Conservation (phyloP, 1,140 invertebrate genomes). For the Drosophila sturtevanti region DNA sequence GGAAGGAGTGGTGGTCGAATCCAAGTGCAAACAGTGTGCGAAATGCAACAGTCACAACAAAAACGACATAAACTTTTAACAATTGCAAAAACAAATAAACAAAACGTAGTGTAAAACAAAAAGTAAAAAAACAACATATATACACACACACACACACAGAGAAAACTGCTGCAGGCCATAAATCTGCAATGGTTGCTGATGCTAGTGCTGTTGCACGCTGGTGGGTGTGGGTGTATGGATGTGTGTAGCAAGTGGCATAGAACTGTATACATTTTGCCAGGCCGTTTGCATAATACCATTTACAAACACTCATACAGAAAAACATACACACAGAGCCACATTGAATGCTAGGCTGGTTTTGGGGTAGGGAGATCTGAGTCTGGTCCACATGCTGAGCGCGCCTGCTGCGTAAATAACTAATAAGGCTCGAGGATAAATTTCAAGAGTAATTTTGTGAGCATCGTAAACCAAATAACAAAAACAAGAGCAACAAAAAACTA, state of each 20-base stretch:
- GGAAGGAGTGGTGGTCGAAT: not conserved
- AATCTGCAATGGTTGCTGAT: conserved; percentile 60
- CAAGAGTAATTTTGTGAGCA: conserved; percentile 68
- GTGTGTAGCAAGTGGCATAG: not conserved
- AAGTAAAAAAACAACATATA: conserved; percentile 38
- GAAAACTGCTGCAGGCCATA: conserved; percentile 73
- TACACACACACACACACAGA: conserved; percentile 39
- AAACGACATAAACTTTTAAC: conserved; percentile 74
- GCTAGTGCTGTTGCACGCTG: conserved; percentile 9
- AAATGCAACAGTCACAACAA: conserved; percentile 75
- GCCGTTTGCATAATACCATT: conserved; percentile 63
- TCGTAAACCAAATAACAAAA: conserved; percentile 53
- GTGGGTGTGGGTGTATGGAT: not conserved
- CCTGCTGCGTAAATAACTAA: conserved; percentile 74
- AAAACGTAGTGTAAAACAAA: conserved; percentile 32
- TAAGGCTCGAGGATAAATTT: conserved; percentile 72
- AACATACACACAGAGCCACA: conserved; percentile 16
- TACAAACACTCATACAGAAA: conserved; percentile 42
- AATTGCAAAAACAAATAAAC: conserved; percentile 73
- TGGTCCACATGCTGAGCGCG: conserved; percentile 24
- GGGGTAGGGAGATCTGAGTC: not conserved
- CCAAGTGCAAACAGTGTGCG: conserved; percentile 59
- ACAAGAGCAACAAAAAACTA: conserved; percentile 27
- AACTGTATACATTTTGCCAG: conserved; percentile 28
- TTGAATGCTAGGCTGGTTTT: not conserved